Conservation (phyloP, 2,113 vertebrate genomes). For the Ceyx margarethae region DNA sequence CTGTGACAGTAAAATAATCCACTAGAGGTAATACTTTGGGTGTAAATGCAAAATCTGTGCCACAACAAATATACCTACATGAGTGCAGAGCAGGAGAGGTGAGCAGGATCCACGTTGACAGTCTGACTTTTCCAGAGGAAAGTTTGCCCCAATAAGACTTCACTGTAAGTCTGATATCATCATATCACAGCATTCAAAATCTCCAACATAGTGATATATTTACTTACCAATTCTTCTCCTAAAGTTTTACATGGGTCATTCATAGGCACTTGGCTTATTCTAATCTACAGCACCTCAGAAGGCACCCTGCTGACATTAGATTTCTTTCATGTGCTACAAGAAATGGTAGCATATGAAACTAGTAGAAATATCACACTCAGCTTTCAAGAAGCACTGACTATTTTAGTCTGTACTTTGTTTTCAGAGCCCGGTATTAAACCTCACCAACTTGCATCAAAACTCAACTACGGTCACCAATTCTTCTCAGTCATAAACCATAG, state of each 20-base stretch:
- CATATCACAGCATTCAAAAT: background rate
- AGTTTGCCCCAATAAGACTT: background rate
- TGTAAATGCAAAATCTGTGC: background rate
- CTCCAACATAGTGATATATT: background rate
- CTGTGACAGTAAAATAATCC: background rate
- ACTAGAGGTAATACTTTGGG: background rate
- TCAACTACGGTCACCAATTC: background rate
- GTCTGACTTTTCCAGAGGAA: background rate
- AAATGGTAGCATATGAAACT: background rate
- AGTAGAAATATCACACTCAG: background rate
- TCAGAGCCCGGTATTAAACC: background rate
- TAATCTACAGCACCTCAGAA: background rate
- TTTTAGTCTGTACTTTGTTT: background rate
- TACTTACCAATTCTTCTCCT: background rate
- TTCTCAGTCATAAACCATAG: background rate
- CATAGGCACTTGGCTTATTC: background rate
- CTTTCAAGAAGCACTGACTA: background rate
- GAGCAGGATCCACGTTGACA: background rate
- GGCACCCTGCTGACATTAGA: background rate
- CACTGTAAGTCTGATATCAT: background rate
- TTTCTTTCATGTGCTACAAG: background rate
- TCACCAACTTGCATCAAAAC: background rate
- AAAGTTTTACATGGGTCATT: background rate
- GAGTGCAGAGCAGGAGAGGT: background rate
- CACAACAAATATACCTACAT: background rate